Percentiles rank a stretch among this genome's conserved stretches.
Conservation (phyloP, 2,888 invertebrate species). For the Lasius fuliginosus region DNA sequence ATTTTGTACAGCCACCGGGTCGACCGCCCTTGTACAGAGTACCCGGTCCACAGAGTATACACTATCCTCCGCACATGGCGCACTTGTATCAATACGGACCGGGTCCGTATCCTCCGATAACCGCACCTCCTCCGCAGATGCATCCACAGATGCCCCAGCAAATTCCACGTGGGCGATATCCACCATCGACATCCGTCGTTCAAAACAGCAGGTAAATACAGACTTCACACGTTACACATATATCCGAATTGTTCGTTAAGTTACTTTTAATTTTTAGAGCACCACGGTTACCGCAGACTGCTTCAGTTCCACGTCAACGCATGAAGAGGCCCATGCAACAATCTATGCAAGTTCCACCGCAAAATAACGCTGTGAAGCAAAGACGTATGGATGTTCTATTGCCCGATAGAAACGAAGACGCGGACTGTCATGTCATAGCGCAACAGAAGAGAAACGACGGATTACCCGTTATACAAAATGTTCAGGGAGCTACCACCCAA, state of each 20-base stretch:
- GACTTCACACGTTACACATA: background rate
- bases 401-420: conserved; percentile 91
- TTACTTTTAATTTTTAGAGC: conserved; percentile 72
- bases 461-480: conserved; percentile 91
- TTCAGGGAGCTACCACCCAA: conserved; percentile 88
- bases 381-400: conserved; percentile 89
- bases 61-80: conserved; percentile 81
- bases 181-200: conserved; percentile 74
- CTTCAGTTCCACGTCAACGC: conserved; percentile 81
- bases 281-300: conserved; percentile 79
- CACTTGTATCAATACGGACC: conserved; percentile 81
- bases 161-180: conserved; percentile 80
- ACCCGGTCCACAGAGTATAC: conserved; percentile 81
- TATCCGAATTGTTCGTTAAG: background rate
- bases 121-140: conserved; percentile 77
- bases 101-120: conserved; percentile 77
- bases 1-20: conserved; percentile 85
- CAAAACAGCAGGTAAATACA: conserved; percentile 72
- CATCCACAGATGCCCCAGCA: conserved; percentile 82
- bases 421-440: conserved; percentile 92
- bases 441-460: conserved; percentile 92
- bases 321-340: conserved; percentile 82
- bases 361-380: conserved; percentile 83
- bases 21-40: conserved; percentile 85
- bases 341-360: conserved; percentile 67